Percentiles rank a stretch among this genome's conserved stretches.
These are phyloP conservation scores for Enteromius argenteus DNA, from an alignment of 2,797 vertebrate species.

Conservation along the genomic window DNA sequence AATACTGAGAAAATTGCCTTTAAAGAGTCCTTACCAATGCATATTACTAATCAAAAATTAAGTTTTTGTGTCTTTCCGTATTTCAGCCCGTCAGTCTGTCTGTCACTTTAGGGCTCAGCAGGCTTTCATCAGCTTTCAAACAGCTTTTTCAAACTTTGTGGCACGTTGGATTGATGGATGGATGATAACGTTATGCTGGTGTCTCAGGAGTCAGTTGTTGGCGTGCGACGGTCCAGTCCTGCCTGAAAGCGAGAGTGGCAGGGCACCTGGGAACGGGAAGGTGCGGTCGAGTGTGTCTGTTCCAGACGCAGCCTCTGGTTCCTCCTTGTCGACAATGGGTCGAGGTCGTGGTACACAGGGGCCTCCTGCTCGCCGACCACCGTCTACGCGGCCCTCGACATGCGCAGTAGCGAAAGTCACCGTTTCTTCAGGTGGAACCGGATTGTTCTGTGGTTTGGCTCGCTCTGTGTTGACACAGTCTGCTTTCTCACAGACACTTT, in stretches of 20 bases:
- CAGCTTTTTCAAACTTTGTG: neutral
- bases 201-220: neutral
- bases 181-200: too few species aligned
- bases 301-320: conserved; percentile 55
- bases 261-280: conserved; percentile 56
- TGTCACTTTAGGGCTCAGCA: neutral
- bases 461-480: neutral
- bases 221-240: conserved; percentile 18
- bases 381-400: conserved; percentile 2
- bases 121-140: neutral
- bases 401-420: neutral
- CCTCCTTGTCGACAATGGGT: conserved; percentile 54
- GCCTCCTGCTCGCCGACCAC: conserved; percentile 27
- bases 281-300: conserved; percentile 57
- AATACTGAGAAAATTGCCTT: too few species aligned
- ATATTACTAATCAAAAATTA: neutral
- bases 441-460: conserved; percentile 23
- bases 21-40: neutral
- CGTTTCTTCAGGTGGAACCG: conserved; percentile 12
- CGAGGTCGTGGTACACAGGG: conserved; percentile 37
- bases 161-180: neutral
- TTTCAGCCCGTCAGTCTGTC: too few species aligned
- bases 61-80: neutral
- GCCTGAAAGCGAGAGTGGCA: conserved; percentile 59
- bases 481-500: neutral